A percentile compares a stretch with the other conserved stretches of the same genome.
Evolutionary conservation across 1,140 invertebrate genomes (phyloP).

Genomic region (Laodelphax striatellus): DNA sequence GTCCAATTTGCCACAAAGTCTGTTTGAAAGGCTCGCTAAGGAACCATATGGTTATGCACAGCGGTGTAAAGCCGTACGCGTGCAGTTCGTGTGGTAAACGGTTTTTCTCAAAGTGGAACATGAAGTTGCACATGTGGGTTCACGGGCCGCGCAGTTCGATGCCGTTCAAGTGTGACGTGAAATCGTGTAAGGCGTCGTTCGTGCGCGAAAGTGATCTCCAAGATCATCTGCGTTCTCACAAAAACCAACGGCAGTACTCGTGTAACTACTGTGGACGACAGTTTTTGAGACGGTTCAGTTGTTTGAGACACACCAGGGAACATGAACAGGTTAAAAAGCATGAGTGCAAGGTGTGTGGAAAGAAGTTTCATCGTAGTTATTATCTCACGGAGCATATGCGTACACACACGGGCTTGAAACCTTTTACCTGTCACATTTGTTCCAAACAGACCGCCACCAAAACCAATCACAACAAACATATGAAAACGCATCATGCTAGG

Average conservation of each 20-base stretch:
- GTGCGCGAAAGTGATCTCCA: conserved; percentile 64
- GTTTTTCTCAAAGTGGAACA: conserved; percentile 81
- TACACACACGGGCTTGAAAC: conserved; percentile 70
- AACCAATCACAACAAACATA: conserved; percentile 79
- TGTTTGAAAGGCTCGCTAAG: conserved; percentile 65
- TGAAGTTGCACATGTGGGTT: conserved; percentile 80
- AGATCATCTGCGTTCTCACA: conserved; percentile 74
- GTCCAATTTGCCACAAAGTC: conserved; percentile 65
- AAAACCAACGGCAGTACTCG: conserved; percentile 67
- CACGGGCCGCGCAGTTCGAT: conserved; percentile 69
- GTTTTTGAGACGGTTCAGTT: conserved; percentile 87
- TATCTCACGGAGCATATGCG: conserved; percentile 77
- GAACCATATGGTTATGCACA: conserved; percentile 68
- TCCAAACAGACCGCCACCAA: conserved; percentile 76
- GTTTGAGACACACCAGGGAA: conserved; percentile 78
- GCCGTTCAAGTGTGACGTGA: conserved; percentile 62
- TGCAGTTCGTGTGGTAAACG: conserved; percentile 74
- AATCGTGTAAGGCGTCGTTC: conserved; percentile 69
- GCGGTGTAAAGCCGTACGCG: conserved; percentile 55
- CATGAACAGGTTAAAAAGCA: conserved; percentile 82
- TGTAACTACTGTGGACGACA: conserved; percentile 89
- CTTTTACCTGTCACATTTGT: conserved; percentile 74
- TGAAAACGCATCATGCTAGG: conserved; percentile 75
- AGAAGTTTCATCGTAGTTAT: conserved; percentile 76
- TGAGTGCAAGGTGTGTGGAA: conserved; percentile 75